Percentiles rank a stretch among this genome's conserved stretches.
phyloP scores from a whole-genome alignment of 2,113 vertebrate genomes.

The Myrmecobius fasciatus region DNA sequence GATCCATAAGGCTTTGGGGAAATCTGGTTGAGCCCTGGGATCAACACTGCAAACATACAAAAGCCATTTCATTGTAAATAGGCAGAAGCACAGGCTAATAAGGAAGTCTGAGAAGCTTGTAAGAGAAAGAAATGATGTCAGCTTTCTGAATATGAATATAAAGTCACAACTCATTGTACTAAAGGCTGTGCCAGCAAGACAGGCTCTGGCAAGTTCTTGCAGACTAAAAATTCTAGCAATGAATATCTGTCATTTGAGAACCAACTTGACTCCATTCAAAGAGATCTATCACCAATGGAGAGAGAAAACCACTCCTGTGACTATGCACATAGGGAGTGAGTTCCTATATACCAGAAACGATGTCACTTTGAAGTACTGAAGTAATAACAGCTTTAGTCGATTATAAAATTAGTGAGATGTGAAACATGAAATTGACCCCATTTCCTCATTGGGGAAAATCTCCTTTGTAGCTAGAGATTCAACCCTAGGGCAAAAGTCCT shows the following conservation, averaged over 20 bases:
- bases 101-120: background rate
- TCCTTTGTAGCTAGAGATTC: background rate
- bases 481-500: too few relatives aligned
- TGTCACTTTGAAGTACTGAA: background rate
- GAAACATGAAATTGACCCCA: background rate
- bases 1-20: background rate
- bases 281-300: background rate
- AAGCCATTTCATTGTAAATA: background rate
- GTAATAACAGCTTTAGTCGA: background rate
- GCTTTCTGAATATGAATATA: background rate
- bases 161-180: background rate
- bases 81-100: background rate
- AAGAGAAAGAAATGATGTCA: background rate
- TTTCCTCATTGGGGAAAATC: too few relatives aligned
- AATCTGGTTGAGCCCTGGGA: background rate
- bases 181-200: background rate
- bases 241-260: background rate
- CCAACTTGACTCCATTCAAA: background rate
- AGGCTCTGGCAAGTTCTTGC: background rate
- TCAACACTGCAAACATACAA: background rate
- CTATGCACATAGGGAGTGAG: background rate
- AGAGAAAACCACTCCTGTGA: background rate
- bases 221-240: background rate
- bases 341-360: background rate
- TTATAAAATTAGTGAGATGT: background rate